These are phyloP conservation scores for Philypnodon macrostomus DNA, from an alignment of 2,797 vertebrate genomes.

Conservation along the genomic window DNA sequence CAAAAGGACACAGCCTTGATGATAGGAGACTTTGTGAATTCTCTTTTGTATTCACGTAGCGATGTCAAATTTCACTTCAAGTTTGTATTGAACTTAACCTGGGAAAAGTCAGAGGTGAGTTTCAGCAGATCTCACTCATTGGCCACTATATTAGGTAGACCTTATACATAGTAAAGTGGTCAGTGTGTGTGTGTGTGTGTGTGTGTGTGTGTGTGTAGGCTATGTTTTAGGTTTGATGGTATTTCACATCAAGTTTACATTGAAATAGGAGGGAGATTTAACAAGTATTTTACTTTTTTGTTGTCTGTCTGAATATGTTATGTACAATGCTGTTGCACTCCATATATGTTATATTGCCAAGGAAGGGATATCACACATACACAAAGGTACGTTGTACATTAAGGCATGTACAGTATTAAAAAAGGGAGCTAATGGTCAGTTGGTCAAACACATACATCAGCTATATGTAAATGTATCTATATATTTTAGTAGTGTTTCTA, in stretches of 20 bases:
- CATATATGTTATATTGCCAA: constrained; percentile 68
- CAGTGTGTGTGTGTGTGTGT: too few species aligned
- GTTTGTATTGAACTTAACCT: not conserved
- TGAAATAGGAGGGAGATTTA: constrained; percentile 41
- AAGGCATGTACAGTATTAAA: constrained; percentile 60
- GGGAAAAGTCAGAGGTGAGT: constrained; percentile 9
- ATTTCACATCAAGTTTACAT: constrained; percentile 72
- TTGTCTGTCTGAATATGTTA: constrained; percentile 56
- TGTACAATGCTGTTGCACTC: constrained; percentile 63
- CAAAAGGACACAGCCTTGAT: constrained; percentile 18
- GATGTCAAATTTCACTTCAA: constrained; percentile 13
- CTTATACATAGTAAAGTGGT: too few species aligned
- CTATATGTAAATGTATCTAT: constrained; percentile 70
- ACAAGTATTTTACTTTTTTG: constrained; percentile 53
- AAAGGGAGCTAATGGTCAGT: constrained; percentile 61
- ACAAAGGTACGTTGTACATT: constrained; percentile 39
- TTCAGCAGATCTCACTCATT: constrained; percentile 30
- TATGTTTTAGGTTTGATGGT: constrained; percentile 44
- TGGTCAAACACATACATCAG: constrained; percentile 53
- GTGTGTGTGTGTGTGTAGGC: too few species aligned
- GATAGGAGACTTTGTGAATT: constrained; percentile 14
- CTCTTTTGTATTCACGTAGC: constrained; percentile 17
- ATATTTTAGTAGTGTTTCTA: constrained; percentile 65
- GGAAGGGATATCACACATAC: constrained; percentile 59
- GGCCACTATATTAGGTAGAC: too few species aligned